These are phyloP conservation scores for Craniophora ligustri DNA, from an alignment of 2,888 invertebrate genomes.

Conservation along the genomic window DNA sequence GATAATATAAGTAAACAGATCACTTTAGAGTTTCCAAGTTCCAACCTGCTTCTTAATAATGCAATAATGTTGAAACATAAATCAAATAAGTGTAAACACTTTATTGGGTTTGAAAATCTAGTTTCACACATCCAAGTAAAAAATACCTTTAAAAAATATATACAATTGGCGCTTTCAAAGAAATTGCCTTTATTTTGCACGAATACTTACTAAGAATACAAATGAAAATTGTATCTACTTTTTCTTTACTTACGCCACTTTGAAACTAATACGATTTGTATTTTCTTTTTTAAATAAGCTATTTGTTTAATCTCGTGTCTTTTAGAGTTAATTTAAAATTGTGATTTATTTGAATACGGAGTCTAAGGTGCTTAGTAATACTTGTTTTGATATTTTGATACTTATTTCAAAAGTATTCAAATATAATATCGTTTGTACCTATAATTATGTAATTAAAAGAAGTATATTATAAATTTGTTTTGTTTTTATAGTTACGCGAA, in stretches of 20 bases:
- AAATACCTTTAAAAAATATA: slow-evolving; percentile 31
- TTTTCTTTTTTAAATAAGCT: slow-evolving; percentile 6
- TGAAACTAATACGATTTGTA: slow-evolving; percentile 16
- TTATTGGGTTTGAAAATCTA: slow-evolving; percentile 24
- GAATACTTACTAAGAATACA: slow-evolving; percentile 23
- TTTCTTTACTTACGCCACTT: slow-evolving; percentile 10
- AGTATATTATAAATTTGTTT: too few relatives aligned
- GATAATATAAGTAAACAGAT: too few relatives aligned
- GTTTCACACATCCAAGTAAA: slow-evolving; percentile 29
- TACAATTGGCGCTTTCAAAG: slow-evolving; percentile 44
- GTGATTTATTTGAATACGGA: background rate
- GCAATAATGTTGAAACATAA: slow-evolving; percentile 30
- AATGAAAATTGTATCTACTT: slow-evolving; percentile 23
- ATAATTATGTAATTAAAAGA: too few relatives aligned
- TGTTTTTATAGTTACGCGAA: too few relatives aligned
- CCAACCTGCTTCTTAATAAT: slow-evolving; percentile 24
- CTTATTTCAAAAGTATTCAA: too few relatives aligned
- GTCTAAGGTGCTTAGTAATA: too few relatives aligned
- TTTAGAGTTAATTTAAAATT: slow-evolving; percentile 6
- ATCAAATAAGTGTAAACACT: slow-evolving; percentile 33
- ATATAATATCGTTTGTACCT: too few relatives aligned
- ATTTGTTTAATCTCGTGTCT: slow-evolving; percentile 6
- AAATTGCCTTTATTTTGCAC: slow-evolving; percentile 38
- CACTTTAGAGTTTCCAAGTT: too few relatives aligned
- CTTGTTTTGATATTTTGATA: too few relatives aligned